Percentiles rank a stretch among this genome's conserved stretches.
These are phyloP conservation scores for Heliconius ismenius DNA, from an alignment of 2,888 invertebrate species.

Conservation along the genomic window DNA sequence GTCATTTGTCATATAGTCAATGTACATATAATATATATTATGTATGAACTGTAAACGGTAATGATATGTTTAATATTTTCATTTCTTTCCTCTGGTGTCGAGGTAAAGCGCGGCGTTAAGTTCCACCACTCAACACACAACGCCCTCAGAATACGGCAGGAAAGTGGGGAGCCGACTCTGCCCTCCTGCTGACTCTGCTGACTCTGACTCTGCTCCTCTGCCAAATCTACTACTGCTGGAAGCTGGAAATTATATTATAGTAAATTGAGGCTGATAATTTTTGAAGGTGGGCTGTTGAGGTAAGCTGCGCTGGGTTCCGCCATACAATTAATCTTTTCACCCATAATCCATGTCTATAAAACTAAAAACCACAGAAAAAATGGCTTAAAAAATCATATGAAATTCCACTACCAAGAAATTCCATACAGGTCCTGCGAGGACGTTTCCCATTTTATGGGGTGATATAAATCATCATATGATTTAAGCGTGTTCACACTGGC, in stretches of 20 bases:
- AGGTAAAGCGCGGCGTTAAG: background rate
- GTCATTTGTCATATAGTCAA: no score
- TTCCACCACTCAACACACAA: background rate
- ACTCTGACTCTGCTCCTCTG: no score
- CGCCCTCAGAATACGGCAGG: no score
- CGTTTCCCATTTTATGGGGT: constrained; percentile 17
- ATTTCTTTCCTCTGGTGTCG: background rate
- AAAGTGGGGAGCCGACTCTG: background rate
- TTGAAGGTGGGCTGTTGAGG: background rate
- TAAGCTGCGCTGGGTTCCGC: background rate
- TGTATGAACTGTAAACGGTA: background rate
- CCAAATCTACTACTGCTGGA: no score
- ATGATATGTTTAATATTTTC: background rate
- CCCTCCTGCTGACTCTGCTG: no score
- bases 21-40: background rate
- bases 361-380: background rate
- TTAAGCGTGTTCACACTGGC: constrained; percentile 67
- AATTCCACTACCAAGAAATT: background rate
- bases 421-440: constrained; percentile 3
- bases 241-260: no score
- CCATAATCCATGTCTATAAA: background rate
- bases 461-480: constrained; percentile 64
- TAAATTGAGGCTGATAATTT: no score
- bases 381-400: constrained; percentile 1
- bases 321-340: background rate